Base-by-base conservation (phyloP, 2,888 invertebrate species). In the Polyommatus icarus region DNA sequence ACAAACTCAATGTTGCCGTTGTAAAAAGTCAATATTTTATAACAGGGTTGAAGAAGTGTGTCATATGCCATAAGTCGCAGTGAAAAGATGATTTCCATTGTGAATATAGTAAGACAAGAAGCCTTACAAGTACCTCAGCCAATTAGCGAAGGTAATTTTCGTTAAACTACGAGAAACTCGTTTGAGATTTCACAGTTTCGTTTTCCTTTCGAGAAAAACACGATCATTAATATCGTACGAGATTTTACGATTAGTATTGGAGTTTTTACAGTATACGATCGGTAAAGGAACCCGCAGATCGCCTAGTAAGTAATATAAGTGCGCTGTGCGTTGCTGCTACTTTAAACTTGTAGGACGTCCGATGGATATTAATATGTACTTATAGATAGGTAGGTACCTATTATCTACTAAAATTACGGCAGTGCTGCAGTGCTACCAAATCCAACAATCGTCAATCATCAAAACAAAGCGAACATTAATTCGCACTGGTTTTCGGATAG, bases 111-210 rank as follows among this genome's bases (percentile, higher is more conserved):
- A 29, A 32, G 29, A 29, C 29, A 67, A 67, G 67, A 67, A 67
- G 15, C 29, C 67, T 6, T 67, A 67, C 67, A 67, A 29, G 67
- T 67, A 12, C 61, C 3, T 29, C 67, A 32, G 29, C 67, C 29
- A 67, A 67, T 67, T 67, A 67, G 67, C 67, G 67, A 18, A 1
- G 15, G 67, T 67, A 67, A 29, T 67, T 67, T 67, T 67, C 29
- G 67, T 61, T 24, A 20, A 67, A 67, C 67, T 67, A 5, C 29
- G 29, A 67, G 67, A 29, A 67, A 67, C 67, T 29, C 3, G 29
- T 15, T 67, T 29, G 29, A 67, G 67, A 67, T 67, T 67, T 18
- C 67, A 32, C 18, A 32, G 67, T 67, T 67, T 61, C 24, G 61
- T 61, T 61, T 24, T 67, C 67, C 32, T 32, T 32, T 29, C 15